Evolutionary conservation across 2,797 vertebrate species (phyloP), one percentile per base, ranked within the genome.

Genomic region (Choloepus didactylus): DNA sequence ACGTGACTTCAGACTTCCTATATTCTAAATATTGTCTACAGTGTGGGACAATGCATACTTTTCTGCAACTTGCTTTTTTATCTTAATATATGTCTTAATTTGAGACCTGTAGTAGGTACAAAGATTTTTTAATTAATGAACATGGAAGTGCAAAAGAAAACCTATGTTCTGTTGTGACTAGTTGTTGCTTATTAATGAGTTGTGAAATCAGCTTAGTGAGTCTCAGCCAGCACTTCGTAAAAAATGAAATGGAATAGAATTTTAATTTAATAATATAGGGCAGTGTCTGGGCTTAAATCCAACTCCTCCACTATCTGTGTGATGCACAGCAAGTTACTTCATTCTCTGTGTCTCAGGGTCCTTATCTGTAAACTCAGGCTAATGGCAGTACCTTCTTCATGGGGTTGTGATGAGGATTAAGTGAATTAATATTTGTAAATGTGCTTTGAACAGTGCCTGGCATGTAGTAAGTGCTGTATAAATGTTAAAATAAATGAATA

Each of bases 381-480:
- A 95, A n/a, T 82, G 31, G 41, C 94, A 84, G 93, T 92, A 1
- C 92, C 84, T 93, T 95, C 60, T 91, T 86, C 59, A 69, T 56
- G 54, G 9, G n/a, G 38, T 51, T 70, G 87, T 8, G 79, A 67
- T 94, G 95, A 95, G 16, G 31, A 67, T 67, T 19, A 56, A 56
- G 19, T 56, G 56, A 19, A 21, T 56, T 67, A n/a, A 64, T n/a
- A 67, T 67, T 67, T 67, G 64, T 67, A n/a, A 67, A n/a, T 14
- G 64, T 67, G 64, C 29, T 67, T 67, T 67, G 31, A 67, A 67
- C 31, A 35, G 64, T 67, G 31, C 31, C 64, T 67, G 14, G 31
- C 64, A n/a, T 18, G 62, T 31, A 66, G 7, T n/a, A 35, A n/a
- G 64, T n/a, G 64, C 31, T n/a, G 16, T 67, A 67, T 67, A n/a